Conservation (phyloP, 2,797 vertebrate genomes). For the Calcarius lapponicus region DNA sequence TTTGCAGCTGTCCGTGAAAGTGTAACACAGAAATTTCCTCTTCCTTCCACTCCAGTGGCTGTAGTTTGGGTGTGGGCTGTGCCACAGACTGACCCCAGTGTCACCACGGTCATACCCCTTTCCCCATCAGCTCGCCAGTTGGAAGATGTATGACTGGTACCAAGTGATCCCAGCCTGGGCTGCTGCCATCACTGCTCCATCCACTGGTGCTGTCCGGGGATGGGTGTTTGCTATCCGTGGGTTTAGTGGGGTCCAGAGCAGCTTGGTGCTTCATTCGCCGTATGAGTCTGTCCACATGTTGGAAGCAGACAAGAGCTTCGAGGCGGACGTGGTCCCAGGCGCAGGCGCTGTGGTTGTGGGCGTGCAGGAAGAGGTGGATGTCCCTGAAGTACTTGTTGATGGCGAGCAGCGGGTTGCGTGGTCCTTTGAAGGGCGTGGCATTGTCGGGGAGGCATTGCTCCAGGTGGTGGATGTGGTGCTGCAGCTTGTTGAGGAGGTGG, state of each 20-base stretch:
- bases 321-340: neutral
- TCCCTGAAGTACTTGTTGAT: neutral
- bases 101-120: fast-evolving
- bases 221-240: fast-evolving
- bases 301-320: neutral
- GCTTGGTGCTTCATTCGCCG: neutral
- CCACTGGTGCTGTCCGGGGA: fast-evolving
- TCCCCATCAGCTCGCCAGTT: fast-evolving
- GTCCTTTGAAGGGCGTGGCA: neutral
- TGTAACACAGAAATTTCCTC: neutral
- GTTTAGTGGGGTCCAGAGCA: neutral
- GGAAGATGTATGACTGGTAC: neutral
- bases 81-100: neutral
- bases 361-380: neutral
- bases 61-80: fast-evolving
- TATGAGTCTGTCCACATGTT: neutral
- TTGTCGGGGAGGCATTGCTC: neutral
- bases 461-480: neutral
- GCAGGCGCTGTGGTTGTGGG: neutral
- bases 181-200: fast-evolving
- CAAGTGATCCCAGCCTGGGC: neutral
- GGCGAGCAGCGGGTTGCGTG: neutral
- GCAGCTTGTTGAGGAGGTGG: neutral
- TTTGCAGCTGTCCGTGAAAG: fast-evolving
- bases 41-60: neutral